Evolutionary conservation across 1,140 invertebrate species (phyloP).

Genomic region (Magallana angulata): DNA sequence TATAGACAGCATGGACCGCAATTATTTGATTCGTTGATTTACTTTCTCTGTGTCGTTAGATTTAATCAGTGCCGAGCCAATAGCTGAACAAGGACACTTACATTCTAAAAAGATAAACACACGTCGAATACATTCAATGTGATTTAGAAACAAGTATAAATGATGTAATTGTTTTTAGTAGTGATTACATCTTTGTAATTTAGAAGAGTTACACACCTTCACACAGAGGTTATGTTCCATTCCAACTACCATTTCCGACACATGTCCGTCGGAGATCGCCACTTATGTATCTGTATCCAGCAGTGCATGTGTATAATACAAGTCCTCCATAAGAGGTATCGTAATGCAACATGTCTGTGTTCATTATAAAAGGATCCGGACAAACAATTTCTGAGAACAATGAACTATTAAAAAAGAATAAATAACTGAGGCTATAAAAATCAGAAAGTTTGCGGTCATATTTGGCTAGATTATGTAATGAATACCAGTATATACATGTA

Average conservation of each 20-base stretch:
- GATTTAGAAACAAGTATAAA: not conserved
- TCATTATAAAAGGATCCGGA: too few relatives aligned
- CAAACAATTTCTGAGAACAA: too few relatives aligned
- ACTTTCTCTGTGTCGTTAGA: not conserved
- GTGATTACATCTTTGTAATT: not conserved
- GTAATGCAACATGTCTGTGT: not conserved
- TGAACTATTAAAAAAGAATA: too few relatives aligned
- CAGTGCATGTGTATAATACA: too few relatives aligned
- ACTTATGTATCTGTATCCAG: too few relatives aligned
- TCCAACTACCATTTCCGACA: too few relatives aligned
- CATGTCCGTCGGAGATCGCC: too few relatives aligned
- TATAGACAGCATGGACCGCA: not conserved
- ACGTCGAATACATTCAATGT: not conserved
- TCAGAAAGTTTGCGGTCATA: too few relatives aligned
- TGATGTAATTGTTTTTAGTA: not conserved
- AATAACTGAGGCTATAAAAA: too few relatives aligned
- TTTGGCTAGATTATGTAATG: too few relatives aligned
- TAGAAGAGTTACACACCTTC: not conserved
- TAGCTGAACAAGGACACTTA: not conserved
- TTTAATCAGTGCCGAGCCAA: not conserved
- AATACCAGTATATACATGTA: not conserved
- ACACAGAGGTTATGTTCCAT: too few relatives aligned
- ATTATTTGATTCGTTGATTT: not conserved
- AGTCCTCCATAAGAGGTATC: too few relatives aligned
- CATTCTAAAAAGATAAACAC: not conserved